phyloP scores from a whole-genome alignment of 1,140 invertebrate genomes.

The Magallana angulata region DNA sequence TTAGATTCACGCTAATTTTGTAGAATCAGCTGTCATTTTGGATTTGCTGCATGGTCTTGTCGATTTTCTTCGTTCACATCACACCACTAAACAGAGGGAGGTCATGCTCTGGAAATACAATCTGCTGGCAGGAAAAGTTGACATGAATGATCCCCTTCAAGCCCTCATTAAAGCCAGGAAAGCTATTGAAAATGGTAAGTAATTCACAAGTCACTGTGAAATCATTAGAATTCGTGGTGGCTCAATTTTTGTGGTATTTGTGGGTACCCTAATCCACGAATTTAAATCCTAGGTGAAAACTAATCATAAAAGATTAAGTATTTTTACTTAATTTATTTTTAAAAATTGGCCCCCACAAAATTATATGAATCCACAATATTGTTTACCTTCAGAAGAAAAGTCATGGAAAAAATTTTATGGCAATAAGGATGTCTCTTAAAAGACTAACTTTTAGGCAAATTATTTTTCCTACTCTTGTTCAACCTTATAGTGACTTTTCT shows the following conservation, averaged over 20 bases:
- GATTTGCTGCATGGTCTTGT: conserved; percentile 65
- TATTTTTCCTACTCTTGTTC: background rate
- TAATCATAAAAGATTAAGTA: too few relatives aligned
- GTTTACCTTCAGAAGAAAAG: too few relatives aligned
- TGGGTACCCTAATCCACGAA: too few relatives aligned
- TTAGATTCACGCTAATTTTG: background rate
- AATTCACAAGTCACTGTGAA: too few relatives aligned
- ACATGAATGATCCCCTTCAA: conserved; percentile 26
- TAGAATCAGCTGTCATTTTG: conserved; percentile 62
- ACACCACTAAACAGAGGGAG: conserved; percentile 59
- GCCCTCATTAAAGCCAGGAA: conserved; percentile 51
- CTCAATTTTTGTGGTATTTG: too few relatives aligned
- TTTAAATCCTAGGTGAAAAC: too few relatives aligned
- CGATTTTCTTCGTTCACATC: conserved; percentile 52
- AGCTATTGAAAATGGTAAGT: conserved; percentile 66
- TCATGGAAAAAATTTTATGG: too few relatives aligned
- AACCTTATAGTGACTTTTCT: too few relatives aligned
- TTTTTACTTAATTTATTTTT: too few relatives aligned
- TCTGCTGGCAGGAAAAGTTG: conserved; percentile 59
- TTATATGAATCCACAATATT: too few relatives aligned
- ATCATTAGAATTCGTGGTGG: too few relatives aligned
- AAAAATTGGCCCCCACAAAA: too few relatives aligned
- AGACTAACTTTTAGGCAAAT: background rate
- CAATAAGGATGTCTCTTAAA: background rate
- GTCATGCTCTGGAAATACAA: conserved; percentile 67